Evolutionary conservation across 92 coral and sea anemone species (phyloP).

Genomic region (Parazoanthus darwini): DNA sequence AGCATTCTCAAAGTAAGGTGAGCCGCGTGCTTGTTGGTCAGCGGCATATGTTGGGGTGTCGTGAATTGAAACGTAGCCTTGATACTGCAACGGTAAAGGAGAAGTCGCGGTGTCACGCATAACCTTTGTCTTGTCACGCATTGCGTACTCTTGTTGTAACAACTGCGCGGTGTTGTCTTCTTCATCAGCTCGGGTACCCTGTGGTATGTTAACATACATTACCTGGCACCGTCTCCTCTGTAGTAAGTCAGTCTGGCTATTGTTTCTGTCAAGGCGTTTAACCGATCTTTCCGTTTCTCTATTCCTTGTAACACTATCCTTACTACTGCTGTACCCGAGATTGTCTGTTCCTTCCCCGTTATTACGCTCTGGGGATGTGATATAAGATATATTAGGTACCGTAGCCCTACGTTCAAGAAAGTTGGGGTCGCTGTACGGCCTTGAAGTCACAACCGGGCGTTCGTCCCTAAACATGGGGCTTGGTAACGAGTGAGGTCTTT

Average conservation of each 20-base stretch:
- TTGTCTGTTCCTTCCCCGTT: constrained; percentile 16
- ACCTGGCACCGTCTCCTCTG: constrained; percentile 60
- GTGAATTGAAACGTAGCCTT: background rate
- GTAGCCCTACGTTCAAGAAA: constrained; percentile 38
- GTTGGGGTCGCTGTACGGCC: constrained; percentile 47
- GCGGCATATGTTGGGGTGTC: background rate
- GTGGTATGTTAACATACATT: constrained; percentile 54
- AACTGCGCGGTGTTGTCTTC: background rate
- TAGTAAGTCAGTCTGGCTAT: constrained; percentile 25
- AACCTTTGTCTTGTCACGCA: constrained; percentile 2
- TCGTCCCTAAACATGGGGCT: constrained; percentile 29
- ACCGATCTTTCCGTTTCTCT: background rate
- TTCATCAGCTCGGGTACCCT: background rate
- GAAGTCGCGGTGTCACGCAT: constrained; percentile 32
- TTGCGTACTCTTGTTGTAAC: background rate
- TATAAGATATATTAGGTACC: background rate
- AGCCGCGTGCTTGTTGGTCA: background rate
- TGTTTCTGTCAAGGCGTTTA: background rate
- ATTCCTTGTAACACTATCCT: background rate
- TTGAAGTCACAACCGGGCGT: constrained; percentile 44
- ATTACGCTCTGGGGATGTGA: background rate
- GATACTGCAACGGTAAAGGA: constrained; percentile 19
- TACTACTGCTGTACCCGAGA: constrained; percentile 12
- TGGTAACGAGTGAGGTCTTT: constrained; percentile 59
- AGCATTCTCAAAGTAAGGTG: background rate